Evolutionary conservation across 1,140 invertebrate species (phyloP), one percentile per base, ranked within the genome.

Genomic region (Globodera rostochiensis): DNA sequence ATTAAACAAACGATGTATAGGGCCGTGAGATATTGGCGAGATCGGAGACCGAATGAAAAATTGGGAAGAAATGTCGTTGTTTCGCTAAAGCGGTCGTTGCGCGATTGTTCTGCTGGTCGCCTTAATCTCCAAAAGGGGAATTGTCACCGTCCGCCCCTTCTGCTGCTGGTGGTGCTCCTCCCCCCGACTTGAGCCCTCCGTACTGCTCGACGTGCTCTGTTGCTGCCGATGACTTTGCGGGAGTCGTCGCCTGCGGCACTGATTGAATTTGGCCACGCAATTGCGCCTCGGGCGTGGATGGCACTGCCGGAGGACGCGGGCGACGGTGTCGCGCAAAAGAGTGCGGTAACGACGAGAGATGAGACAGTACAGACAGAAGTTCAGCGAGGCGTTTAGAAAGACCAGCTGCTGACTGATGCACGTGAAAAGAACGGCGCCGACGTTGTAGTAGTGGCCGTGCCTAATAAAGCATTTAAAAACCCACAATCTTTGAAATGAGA

Each of bases 301-400:
- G 13, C 49, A 77, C 71, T 49, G 50, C 46, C 70, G 21, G 19
- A 78, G 49, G 15, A 78, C 9, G 45, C 73, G 71, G n/a, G 50
- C n/a, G 7, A 86, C 11, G 36, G 74, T 84, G 76, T 86, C 85
- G 47, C 71, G 67, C 73, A 88, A 81, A 46, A 88, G 74, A 15
- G 77, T 71, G 21, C 88, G 84, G 77, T 89, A 89, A 21, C 88
- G 78, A 36, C 80, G 81, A 1, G 87, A 89, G 9, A 89, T 88
- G 3, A 89, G 79, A 53, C 88, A 89, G 73, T 89, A 89, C 36
- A 89, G 77, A 70, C 86, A 88, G 81, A 89, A 89, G 73, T 89
- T 89, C 45, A 89, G 82, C 6, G 88, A 86, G 25, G 88, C 88
- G 60, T 89, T 89, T 64, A 90, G 69, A 82, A 90, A 89, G 1